phyloP scores from a whole-genome alignment of 1,140 invertebrate species.

The Ooceraea biroi region DNA sequence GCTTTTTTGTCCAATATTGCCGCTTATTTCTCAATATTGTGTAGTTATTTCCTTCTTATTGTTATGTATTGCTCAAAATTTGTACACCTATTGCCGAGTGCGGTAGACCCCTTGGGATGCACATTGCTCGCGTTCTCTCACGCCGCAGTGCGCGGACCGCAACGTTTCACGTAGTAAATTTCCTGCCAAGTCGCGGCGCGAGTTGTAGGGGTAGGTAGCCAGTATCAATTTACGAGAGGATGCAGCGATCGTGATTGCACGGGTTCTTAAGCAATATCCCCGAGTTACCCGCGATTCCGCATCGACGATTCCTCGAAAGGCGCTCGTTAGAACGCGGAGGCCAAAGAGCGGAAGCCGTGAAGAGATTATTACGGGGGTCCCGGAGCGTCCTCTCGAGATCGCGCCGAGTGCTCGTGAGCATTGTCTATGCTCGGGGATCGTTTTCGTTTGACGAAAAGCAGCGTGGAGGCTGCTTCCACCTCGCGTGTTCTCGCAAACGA shows the following conservation, averaged over 20 bases:
- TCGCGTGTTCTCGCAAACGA: slow-evolving; percentile 31
- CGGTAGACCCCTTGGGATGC: not conserved
- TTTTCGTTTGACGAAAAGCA: slow-evolving; percentile 69
- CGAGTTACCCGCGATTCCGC: slow-evolving; percentile 60
- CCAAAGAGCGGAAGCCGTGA: slow-evolving; percentile 69
- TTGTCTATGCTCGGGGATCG: slow-evolving; percentile 63
- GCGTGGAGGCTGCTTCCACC: slow-evolving; percentile 14
- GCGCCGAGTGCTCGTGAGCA: slow-evolving; percentile 57
- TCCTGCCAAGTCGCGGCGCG: not conserved
- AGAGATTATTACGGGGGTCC: slow-evolving; percentile 71
- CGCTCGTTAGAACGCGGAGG: slow-evolving; percentile 53
- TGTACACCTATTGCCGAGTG: not conserved
- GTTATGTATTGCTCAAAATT: too few species aligned
- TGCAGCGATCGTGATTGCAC: slow-evolving; percentile 35
- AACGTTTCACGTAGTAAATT: not conserved
- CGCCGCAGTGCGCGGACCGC: not conserved
- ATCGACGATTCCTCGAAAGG: slow-evolving; percentile 61
- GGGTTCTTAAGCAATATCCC: slow-evolving; percentile 66
- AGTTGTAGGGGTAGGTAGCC: too few species aligned
- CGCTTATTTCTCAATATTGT: too few species aligned
- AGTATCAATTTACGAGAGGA: slow-evolving; percentile 40
- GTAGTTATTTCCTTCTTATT: too few species aligned
- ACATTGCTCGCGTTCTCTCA: not conserved
- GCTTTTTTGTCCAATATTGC: too few species aligned
- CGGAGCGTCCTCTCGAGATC: slow-evolving; percentile 63